A percentile compares a stretch with the other conserved stretches of the same genome.
These are phyloP conservation scores for Melanotaenia pygmaea DNA, from an alignment of 2,797 vertebrate species.

Conservation along the genomic window DNA sequence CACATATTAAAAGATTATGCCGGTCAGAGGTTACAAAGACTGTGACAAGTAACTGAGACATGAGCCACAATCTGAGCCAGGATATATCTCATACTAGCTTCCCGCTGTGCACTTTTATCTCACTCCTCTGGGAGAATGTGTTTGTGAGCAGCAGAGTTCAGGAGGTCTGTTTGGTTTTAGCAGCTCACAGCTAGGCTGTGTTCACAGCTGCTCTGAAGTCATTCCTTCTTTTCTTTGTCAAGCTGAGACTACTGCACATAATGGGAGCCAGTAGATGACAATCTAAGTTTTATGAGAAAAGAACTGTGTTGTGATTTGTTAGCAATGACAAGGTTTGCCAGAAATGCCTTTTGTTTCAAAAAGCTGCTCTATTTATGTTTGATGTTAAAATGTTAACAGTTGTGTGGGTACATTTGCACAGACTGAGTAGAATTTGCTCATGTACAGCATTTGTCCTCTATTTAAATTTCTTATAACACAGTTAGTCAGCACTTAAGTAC, in stretches of 20 bases:
- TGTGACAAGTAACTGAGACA: constrained; percentile 75
- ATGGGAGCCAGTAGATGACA: neutral
- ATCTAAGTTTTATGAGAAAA: constrained; percentile 3
- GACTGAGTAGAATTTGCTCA: no score
- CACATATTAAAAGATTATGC: constrained; percentile 86
- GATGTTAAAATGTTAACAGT: no score
- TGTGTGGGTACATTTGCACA: no score
- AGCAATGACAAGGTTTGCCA: neutral
- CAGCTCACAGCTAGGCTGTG: constrained; percentile 9
- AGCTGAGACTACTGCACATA: constrained; percentile 18
- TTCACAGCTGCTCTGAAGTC: constrained; percentile 15
- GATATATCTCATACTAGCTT: constrained; percentile 60
- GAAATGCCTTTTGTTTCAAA: no score
- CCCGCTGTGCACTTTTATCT: constrained; percentile 41
- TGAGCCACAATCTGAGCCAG: constrained; percentile 48
- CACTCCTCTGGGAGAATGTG: constrained; percentile 39
- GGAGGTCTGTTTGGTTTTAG: constrained; percentile 45
- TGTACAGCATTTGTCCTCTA: no score
- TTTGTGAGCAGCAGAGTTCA: constrained; percentile 54
- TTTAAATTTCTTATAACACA: no score
- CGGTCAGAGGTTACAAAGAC: constrained; percentile 84
- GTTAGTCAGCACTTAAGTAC: no score
- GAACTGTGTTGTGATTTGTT: neutral
- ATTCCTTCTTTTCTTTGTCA: constrained; percentile 7
- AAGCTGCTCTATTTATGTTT: no score